phyloP scores from a whole-genome alignment of 2,113 vertebrate species.

The Thomomys bottae region DNA sequence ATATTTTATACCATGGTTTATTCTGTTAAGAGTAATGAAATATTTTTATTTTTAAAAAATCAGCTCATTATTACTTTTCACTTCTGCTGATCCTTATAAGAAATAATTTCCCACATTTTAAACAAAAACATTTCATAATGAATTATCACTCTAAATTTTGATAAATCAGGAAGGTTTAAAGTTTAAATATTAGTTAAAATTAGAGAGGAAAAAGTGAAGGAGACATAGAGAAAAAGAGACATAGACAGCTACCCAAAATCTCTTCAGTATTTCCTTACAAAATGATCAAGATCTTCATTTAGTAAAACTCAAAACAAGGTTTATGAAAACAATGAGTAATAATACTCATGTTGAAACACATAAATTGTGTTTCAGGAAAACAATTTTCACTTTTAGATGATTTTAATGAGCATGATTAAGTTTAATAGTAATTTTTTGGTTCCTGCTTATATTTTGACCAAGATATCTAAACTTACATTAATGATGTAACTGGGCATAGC shows the following conservation, averaged over 20 bases:
- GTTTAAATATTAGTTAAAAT: constrained; percentile 14
- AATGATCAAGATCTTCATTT: constrained; percentile 1
- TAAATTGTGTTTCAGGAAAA: neutral
- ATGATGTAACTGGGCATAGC: neutral
- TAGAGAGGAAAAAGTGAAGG: no score
- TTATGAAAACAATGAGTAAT: neutral
- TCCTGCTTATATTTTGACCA: neutral
- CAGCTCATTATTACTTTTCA: no score
- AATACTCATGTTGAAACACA: neutral
- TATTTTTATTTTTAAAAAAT: neutral
- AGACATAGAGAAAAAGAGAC: neutral
- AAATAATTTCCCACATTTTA: no score
- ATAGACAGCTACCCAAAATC: neutral
- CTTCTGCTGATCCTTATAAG: no score
- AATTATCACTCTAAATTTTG: neutral
- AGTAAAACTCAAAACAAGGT: neutral
- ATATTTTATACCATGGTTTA: no score
- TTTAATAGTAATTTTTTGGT: neutral
- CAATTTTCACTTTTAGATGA: neutral
- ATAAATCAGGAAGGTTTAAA: neutral
- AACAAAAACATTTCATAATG: no score
- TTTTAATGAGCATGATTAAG: neutral
- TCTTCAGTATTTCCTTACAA: neutral
- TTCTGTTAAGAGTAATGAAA: neutral
- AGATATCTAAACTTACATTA: neutral